Base-by-base conservation (phyloP, 2,797 vertebrate species). In the Fratercula arctica region DNA sequence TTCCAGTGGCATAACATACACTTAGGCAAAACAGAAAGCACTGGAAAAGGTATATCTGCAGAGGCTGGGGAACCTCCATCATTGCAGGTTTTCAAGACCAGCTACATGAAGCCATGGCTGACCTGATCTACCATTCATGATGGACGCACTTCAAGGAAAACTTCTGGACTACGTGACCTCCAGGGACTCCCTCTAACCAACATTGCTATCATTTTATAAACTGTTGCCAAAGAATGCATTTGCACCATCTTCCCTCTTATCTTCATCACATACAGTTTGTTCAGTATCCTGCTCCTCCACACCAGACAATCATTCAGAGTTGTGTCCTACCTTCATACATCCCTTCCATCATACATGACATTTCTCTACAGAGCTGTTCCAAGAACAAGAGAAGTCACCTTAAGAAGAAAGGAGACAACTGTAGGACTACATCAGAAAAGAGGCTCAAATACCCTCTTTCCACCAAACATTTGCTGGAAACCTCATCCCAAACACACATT, bases 261-360 rank as follows among this genome's bases (percentile, higher is more conserved):
- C 20, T 37, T 60, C 48, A 51, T 28, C 21, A 13, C 37, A 46
- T 16, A 41, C 29, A 41, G 28, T 28, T 50, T 84, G 19, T 20
- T 51, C 39, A 25, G 11, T 20, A 45, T 5, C 18, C 66, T 16
- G 8, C 31, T 60, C 19, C 41, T 76, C 33, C 28, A 54, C 51
- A 31, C 10, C 23, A 25, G 25, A 6, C 6, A 60, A 12, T 10
- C 9, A 26, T 14, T 64, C n/a, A 53, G 48, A 48, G 10, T 9
- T 31, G 33, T 41, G 9, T 45, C 35, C 57, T 70, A 24, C n/a
- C 17, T 76, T 41, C 45, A 64, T 13, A 46, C 3, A 35, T 23
- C 31, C 20, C 23, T 50, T 70, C 35, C 35, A 33, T 11, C 0
- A 0, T 15, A 46, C 35, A 31, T 4, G 4, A 50, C 18, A 20